These are phyloP conservation scores for Lepidochrysops patricia DNA, from an alignment of 2,888 invertebrate species.

Conservation along the genomic window DNA sequence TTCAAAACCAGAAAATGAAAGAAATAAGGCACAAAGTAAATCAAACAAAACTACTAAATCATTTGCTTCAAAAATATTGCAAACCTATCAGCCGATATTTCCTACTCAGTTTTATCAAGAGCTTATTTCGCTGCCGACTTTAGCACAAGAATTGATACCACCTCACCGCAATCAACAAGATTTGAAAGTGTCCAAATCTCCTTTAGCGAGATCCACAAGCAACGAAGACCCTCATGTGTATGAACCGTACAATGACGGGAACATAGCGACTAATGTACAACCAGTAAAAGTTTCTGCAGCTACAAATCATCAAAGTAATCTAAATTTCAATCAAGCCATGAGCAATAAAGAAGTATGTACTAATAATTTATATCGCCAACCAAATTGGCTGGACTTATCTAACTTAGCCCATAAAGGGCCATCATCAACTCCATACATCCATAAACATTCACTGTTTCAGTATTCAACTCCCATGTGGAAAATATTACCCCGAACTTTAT, in stretches of 20 bases:
- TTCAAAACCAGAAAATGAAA: no score
- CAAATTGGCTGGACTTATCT: not conserved
- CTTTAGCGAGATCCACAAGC: not conserved
- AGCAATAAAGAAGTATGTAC: not conserved
- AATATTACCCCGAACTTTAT: not conserved
- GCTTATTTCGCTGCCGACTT: not conserved
- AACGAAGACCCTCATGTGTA: not conserved
- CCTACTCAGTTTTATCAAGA: no score
- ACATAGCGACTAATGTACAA: not conserved
- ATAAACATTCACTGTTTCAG: not conserved
- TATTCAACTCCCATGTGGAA: not conserved
- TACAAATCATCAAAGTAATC: not conserved
- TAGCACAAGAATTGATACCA: not conserved
- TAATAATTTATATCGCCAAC: not conserved
- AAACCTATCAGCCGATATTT: not conserved
- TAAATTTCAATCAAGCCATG: not conserved
- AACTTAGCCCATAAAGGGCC: not conserved
- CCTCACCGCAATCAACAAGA: not conserved
- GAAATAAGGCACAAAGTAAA: no score
- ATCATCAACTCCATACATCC: not conserved
- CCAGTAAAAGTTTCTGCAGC: not conserved
- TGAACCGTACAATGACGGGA: not conserved
- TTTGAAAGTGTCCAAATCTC: not conserved
- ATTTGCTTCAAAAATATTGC: not conserved
- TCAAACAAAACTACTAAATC: no score